Conservation (phyloP, 2,888 invertebrate species). For the Archips crataeganus region DNA sequence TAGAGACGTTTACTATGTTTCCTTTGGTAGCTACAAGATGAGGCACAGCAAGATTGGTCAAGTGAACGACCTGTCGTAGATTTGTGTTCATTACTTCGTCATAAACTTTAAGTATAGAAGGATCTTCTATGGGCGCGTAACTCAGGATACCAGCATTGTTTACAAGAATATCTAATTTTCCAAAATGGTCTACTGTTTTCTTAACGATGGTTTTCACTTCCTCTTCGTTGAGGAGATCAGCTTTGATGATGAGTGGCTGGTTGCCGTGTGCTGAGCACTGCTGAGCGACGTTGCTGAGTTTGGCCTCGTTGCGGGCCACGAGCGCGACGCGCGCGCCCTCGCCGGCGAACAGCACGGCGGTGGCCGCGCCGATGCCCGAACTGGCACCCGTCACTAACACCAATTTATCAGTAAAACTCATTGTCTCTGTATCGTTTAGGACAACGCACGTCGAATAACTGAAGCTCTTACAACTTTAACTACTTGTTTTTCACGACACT, state of each 20-base stretch:
- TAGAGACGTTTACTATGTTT: slow-evolving; percentile 64
- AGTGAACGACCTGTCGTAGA: slow-evolving; percentile 51
- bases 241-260: slow-evolving; percentile 50
- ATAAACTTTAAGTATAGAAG: slow-evolving; percentile 48
- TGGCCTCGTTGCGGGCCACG: slow-evolving; percentile 54
- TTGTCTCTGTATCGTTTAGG: slow-evolving; percentile 24
- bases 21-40: slow-evolving; percentile 57
- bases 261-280: slow-evolving; percentile 49
- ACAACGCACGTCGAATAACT: background rate
- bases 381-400: slow-evolving; percentile 63
- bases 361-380: slow-evolving; percentile 65
- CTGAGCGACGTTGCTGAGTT: slow-evolving; percentile 49
- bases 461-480: too few relatives aligned
- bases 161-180: slow-evolving; percentile 58
- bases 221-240: slow-evolving; percentile 56
- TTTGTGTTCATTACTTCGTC: slow-evolving; percentile 58
- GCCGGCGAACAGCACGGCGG: slow-evolving; percentile 57
- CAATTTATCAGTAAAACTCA: slow-evolving; percentile 54
- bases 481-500: too few relatives aligned
- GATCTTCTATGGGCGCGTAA: too few relatives aligned
- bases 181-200: slow-evolving; percentile 54
- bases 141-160: slow-evolving; percentile 58
- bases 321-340: slow-evolving; percentile 56
- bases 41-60: slow-evolving; percentile 56
- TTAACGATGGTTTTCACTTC: slow-evolving; percentile 51